Percentiles rank a stretch among this genome's conserved stretches.
phyloP scores from a whole-genome alignment of 1,140 invertebrate genomes.

The Arion vulgaris region DNA sequence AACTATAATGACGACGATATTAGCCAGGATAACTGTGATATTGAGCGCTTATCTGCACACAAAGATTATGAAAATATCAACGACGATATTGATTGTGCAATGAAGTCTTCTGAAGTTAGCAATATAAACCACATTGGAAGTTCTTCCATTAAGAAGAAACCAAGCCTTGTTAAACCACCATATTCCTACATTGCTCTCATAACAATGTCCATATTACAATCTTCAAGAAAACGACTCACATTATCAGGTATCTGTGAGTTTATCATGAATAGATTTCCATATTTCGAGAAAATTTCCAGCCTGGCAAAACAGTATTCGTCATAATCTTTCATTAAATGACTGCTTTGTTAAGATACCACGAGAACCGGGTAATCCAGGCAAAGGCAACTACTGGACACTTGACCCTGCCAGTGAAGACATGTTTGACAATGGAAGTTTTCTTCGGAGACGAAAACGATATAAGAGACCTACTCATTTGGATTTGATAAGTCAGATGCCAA shows the following conservation, averaged over 20 bases:
- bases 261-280: slow-evolving; percentile 96
- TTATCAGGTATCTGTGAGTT: slow-evolving; percentile 98
- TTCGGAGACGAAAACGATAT: slow-evolving; percentile 94
- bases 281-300: slow-evolving; percentile 72
- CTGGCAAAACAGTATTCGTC: slow-evolving; percentile 90
- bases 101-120: too few relatives aligned
- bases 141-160: slow-evolving; percentile 46
- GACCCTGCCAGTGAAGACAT: slow-evolving; percentile 98
- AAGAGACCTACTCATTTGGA: slow-evolving; percentile 83
- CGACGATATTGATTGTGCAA: too few relatives aligned
- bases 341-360: slow-evolving; percentile 99
- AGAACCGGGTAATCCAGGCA: slow-evolving; percentile 95
- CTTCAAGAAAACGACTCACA: slow-evolving; percentile 96
- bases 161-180: slow-evolving; percentile 86
- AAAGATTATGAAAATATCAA: too few relatives aligned
- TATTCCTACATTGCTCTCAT: slow-evolving; percentile 98
- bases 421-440: slow-evolving; percentile 99
- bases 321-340: slow-evolving; percentile 98
- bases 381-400: slow-evolving; percentile 99
- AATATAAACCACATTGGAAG: background rate
- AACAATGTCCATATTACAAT: slow-evolving; percentile 97
- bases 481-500: slow-evolving; percentile 58
- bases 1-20: too few relatives aligned
- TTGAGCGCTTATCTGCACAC: too few relatives aligned
- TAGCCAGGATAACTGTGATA: too few relatives aligned